A percentile compares a stretch with the other conserved stretches of the same genome.
These are phyloP conservation scores for Orthosia gothica DNA, from an alignment of 2,888 invertebrate species.

Conservation along the genomic window DNA sequence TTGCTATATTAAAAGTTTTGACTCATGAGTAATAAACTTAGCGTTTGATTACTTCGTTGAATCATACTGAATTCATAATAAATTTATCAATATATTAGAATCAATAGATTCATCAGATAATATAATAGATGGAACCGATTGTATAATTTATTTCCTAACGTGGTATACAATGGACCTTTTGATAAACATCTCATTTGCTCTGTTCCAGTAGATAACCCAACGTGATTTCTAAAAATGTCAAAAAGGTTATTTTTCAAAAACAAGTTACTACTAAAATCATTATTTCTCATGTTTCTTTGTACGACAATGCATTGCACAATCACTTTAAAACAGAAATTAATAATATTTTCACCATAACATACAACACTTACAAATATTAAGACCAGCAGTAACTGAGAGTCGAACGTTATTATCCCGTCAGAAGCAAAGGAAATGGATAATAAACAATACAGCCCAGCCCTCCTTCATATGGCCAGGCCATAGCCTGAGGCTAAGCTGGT, in stretches of 20 bases:
- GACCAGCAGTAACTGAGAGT: conserved; percentile 33
- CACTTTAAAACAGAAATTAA: background rate
- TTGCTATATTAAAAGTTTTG: conserved; percentile 23
- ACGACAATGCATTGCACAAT: background rate
- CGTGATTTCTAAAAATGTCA: background rate
- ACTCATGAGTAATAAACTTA: conserved; percentile 52
- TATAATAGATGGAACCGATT: conserved; percentile 27
- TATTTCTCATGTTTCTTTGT: background rate
- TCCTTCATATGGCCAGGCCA: conserved; percentile 36
- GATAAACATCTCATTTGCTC: conserved; percentile 22
- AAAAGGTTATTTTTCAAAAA: conserved; percentile 16
- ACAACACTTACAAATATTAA: conserved; percentile 24
- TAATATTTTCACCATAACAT: conserved; percentile 3
- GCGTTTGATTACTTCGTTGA: conserved; percentile 46
- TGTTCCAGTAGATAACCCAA: conserved; percentile 6
- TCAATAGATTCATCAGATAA: conserved; percentile 37
- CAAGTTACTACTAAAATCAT: rapidly evolving
- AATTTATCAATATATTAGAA: conserved; percentile 41
- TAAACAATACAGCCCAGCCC: conserved; percentile 60
- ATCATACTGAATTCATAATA: conserved; percentile 55
- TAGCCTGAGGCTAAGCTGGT: conserved; percentile 57
- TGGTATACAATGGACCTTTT: background rate
- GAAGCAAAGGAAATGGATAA: conserved; percentile 64
- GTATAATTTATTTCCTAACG: conserved; percentile 36
- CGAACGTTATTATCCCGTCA: conserved; percentile 58